A percentile compares a stretch with the other conserved stretches of the same genome.
These are phyloP conservation scores for Crotalus helleri DNA, from an alignment of 2,113 vertebrate genomes.

Conservation along the genomic window DNA sequence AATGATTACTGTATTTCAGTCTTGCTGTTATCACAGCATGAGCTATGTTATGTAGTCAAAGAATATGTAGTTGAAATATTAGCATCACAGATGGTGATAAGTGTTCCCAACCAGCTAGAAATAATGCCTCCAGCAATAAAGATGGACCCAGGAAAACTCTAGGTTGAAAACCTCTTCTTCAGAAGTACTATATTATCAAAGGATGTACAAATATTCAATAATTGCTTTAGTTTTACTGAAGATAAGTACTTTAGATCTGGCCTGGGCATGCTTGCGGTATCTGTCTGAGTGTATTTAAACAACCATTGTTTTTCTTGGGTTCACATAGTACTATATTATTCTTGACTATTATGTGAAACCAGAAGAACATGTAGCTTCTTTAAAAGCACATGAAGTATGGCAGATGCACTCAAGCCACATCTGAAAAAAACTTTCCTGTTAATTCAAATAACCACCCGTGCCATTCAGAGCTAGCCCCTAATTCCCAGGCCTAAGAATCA, in stretches of 20 bases:
- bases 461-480: neutral
- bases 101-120: neutral
- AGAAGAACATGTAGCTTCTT: neutral
- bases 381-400: neutral
- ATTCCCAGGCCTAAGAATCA: neutral
- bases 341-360: neutral
- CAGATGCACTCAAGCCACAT: neutral
- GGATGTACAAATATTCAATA: neutral
- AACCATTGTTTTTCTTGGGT: neutral
- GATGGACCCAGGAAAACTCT: neutral
- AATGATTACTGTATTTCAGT: neutral
- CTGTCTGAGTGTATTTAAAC: neutral
- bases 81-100: neutral
- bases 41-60: neutral
- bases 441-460: neutral
- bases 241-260: neutral
- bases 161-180: neutral
- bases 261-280: neutral
- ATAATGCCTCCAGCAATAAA: neutral
- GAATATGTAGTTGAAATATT: neutral
- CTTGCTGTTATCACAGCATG: neutral
- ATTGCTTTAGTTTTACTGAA: neutral
- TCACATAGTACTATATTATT: neutral
- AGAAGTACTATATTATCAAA: neutral
- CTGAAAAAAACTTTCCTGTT: neutral